A percentile compares a stretch with the other conserved stretches of the same genome.
Conservation (phyloP, 2,888 invertebrate genomes). For the Tinea pellionella region DNA sequence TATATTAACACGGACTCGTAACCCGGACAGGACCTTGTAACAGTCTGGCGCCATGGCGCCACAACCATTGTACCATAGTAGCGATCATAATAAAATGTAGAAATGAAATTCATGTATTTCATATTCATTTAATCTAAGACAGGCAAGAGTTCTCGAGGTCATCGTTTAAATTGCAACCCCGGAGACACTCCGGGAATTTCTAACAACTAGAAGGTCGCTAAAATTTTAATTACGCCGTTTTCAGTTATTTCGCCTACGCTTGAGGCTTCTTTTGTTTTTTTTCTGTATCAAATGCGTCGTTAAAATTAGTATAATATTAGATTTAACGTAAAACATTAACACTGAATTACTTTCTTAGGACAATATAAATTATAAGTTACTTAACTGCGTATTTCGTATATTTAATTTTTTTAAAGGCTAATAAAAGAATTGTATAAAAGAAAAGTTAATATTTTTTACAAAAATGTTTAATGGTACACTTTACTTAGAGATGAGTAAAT, state of each 20-base stretch:
- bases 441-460: no score
- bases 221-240: constrained; percentile 1
- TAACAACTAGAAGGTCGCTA: background rate
- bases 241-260: background rate
- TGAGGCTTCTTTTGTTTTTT: background rate
- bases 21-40: no score
- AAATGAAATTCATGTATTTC: background rate
- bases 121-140: background rate
- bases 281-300: background rate
- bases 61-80: no score
- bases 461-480: background rate
- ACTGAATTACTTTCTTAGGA: no score
- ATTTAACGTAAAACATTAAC: no score
- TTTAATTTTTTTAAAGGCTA: no score
- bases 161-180: constrained; percentile 1
- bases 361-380: no score
- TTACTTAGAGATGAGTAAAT: background rate
- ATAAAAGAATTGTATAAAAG: no score
- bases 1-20: no score
- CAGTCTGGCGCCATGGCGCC: no score
- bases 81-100: background rate
- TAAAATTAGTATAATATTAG: background rate
- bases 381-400: no score
- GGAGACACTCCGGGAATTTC: background rate
- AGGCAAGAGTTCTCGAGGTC: background rate